Evolutionary conservation across 2,113 vertebrate genomes (phyloP), one percentile per base, ranked within the genome.

Genomic region (Actenoides lindsayi): DNA sequence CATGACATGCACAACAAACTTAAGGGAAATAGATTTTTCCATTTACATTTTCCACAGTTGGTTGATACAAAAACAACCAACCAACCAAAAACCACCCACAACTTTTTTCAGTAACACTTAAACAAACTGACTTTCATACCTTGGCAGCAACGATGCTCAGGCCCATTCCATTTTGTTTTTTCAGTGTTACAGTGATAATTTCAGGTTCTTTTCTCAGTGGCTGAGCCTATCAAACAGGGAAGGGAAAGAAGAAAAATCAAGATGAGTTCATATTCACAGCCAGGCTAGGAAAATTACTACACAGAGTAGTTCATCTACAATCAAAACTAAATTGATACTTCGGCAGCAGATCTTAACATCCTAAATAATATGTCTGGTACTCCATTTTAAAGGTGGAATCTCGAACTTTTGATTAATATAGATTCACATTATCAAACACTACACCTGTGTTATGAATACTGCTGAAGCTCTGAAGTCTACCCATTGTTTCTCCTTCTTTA

Each of bases 81-180:
- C n/a, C 35, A 60, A 60, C 13, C 16, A 16, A 62, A n/a, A 37
- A 25, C 25, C 53, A 30, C 54, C 54, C 30, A 18, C 30, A 57
- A 18, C 69, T 70, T 86, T 50, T 54, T 31, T 64, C 51, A 54
- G 0, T 21, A 80, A 37, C 11, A 77, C 6, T 39, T 67, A 41
- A 44, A 54, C 25, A 71, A 81, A 90, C 5, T 12, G 19, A 35
- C 6, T 95, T 95, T 79, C 98, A 96, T 98, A 99, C 99, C 99
- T 99, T 99, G 82, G 99, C 99, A 37, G 99, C 99, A 80, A 99
- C 99, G 27, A 99, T 99, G 98, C 99, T 99, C 70, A 99, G 98
- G 57, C 99, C 99, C 99, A 99, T 99, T 87, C 99, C 99, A 17
- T 99, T 99, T 96, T 99, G 99, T 97, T 99, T 99, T 96, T 99